Base-by-base conservation (phyloP, 2,797 vertebrate genomes). In the Cyclura pinguis region DNA sequence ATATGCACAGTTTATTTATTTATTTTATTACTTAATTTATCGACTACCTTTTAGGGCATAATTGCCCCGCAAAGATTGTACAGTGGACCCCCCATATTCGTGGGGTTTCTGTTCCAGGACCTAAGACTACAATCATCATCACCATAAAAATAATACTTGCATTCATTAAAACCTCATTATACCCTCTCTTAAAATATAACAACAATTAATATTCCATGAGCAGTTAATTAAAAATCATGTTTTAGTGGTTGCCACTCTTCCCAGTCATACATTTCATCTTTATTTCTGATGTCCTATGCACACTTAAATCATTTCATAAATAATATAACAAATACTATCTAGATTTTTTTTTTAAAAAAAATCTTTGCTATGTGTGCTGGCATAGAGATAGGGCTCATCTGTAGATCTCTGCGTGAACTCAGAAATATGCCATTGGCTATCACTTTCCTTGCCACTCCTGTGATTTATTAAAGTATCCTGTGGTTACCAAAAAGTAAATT, bases 261-360 rank as follows among this genome's bases (percentile, higher is more conserved):
- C 69, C 87, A 89, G 87, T 90, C 94, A 92, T 87, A 85, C 67
- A 89, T 93, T 93, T 91, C 88, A 91, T 93, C 94, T 93, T 95
- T 80, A 18, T 93, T 89, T 94, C 89, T 92, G 6, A 93, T 92
- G 89, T 92, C 90, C 92, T 92, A 88, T 80, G 76, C 16, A 91
- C 92, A 91, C 20, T 32, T 95, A 94, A 94, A 95, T 95, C 93
- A 93, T 92, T 87, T 82, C 38, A 76, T 91, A 89, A 94, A 92
- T 93, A 93, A 93, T 95, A 92, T 91, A 42, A 22, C 35, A 76
- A 20, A 76, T 4, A 35, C 32, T n/a, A 3, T 73, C 72, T 32
- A n/a, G 7, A n/a, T n/a, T 74, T 38, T 16, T 22, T 35, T 50
- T 50, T 27, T 32, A 32, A 32, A 69, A 13, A 27, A 78, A 78